Base-by-base conservation (phyloP, 2,888 invertebrate genomes). In the Germaria angustata region DNA sequence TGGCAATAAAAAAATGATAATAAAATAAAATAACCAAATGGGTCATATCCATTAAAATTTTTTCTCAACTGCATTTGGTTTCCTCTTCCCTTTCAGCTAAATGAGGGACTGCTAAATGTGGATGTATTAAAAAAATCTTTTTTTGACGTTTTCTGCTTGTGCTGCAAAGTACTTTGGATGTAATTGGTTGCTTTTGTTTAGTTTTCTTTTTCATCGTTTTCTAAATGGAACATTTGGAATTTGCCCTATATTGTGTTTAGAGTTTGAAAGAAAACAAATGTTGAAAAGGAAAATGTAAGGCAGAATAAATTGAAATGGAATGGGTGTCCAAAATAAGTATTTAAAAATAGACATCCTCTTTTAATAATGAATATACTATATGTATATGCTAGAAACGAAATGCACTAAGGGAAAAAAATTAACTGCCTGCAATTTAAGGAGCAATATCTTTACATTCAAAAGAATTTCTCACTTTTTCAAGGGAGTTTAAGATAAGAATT, bases 221-320 rank as follows among this genome's bases (percentile, higher is more conserved):
- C 46, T 22, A 57, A 55, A 66, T 66, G 32, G 22, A 11, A 24
- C 55, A 69, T 22, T 39, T 65, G 46, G 39, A 71, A 65, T 78
- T 71, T 71, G 78, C 53, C 65, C 78, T 53, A 78, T 39, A 78
- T 78, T 78, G 41, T 39, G 44, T 61, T 22, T 15, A 32, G n/a
- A 55, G 17, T 46, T 63, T 65, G 55, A 55, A 36, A 57, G 8
- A 71, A 78, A 63, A 69, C 46, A 71, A 71, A 61, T 69, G 61
- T 20, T 59, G 24, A 2, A 4, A 41, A 61, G 17, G 3, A 28
- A 34, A 13, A 66, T 51, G 17, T 39, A 41, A 41, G 2, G n/a
- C 3, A 20, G 7, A 55, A 41, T 17, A 59, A 41, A 13, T 41
- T 15, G 1, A 13, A 39, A 20, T 41, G 39, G 9, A 57, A 39